Evolutionary conservation across 2,113 vertebrate species (phyloP), one percentile per base, ranked within the genome.

Genomic region (Castor canadensis): DNA sequence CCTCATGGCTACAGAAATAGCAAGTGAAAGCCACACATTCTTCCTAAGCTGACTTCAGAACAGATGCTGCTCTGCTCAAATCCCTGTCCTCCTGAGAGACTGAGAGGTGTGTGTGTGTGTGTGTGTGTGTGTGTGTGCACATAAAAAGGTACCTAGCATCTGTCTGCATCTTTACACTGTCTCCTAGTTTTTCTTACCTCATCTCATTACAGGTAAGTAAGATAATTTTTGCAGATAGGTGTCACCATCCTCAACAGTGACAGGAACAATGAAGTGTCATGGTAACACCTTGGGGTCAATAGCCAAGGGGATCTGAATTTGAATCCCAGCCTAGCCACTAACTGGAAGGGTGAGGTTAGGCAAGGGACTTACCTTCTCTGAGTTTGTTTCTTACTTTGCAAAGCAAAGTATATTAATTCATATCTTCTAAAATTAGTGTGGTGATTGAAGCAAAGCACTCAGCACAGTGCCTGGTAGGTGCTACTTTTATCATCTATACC

Each of bases 311-410:
- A 85, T 81, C 32, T 85, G 58, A 86, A 94, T 85, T 89, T 80
- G 47, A 92, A 67, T 85, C 60, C 54, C 32, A 62, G 67, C 43
- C 77, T 92, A 90, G 19, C 11, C 62, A 52, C 38, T 77, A 92
- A 92, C 19, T 62, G 49, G n/a, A 72, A 88, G 35, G 4, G 3
- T 62, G 45, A 95, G 24, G 8, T 81, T 76, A 64, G 17, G 52
- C 77, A 83, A 94, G 30, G 58, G 30, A 62, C 49, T 79, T 67
- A 52, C 26, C 16, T 79, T 80, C 64, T 71, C 64, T 66, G 52
- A 56, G 43, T 35, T 64, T 93, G 64, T 82, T 92, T 95, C 47
- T 95, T 58, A 17, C 43, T n/a, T 80, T 95, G 64, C 87, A 85
- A 93, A 94, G 43, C 66, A 5, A 80, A 9, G 1, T 71, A 49